A percentile compares a stretch with the other conserved stretches of the same genome.
Conservation (phyloP, 2,113 vertebrate genomes). For the Cyanoderma ruficeps region DNA sequence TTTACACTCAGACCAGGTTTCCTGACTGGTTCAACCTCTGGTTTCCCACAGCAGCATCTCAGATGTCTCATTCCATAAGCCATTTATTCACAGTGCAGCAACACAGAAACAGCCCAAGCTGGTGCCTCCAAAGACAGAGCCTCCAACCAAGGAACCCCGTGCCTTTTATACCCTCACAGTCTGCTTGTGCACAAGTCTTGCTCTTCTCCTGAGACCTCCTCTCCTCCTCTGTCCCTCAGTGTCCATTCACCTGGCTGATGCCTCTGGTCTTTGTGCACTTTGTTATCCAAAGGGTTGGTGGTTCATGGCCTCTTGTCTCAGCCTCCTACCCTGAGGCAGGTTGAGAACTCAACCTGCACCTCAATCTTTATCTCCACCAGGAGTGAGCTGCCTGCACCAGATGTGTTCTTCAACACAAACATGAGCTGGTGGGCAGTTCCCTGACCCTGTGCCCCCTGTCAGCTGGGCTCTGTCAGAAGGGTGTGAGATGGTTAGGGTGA, state of each 20-base stretch:
- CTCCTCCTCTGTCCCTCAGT: background rate
- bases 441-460: background rate
- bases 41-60: background rate
- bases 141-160: background rate
- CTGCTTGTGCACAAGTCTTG: background rate
- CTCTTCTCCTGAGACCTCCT: background rate
- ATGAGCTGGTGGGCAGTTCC: background rate
- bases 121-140: background rate
- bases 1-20: background rate
- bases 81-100: background rate
- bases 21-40: fast-evolving
- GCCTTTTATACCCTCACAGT: background rate
- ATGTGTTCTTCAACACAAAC: background rate
- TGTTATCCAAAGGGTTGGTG: background rate
- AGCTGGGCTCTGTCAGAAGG: background rate
- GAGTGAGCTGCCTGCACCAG: background rate
- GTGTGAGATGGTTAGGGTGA: background rate
- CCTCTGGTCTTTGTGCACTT: background rate
- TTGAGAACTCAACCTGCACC: background rate
- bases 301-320: background rate
- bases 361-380: background rate
- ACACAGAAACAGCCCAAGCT: background rate
- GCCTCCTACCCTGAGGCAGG: background rate
- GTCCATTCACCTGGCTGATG: background rate
- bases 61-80: background rate